Percentiles rank a stretch among this genome's conserved stretches.
phyloP scores from a whole-genome alignment of 2,113 vertebrate genomes.

The Macquaria ambigua region DNA sequence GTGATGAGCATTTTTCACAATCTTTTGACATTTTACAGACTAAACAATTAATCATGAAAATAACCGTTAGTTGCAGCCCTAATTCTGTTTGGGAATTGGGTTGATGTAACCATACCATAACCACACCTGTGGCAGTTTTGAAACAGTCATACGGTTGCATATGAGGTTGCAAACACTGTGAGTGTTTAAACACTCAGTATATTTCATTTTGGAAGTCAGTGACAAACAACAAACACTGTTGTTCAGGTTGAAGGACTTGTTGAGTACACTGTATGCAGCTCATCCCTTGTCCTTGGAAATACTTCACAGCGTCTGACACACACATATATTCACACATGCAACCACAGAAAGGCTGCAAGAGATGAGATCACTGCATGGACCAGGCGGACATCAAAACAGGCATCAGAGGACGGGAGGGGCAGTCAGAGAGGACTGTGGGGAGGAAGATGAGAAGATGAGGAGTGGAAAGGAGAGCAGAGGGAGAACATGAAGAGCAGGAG shows the following conservation, averaged over 20 bases:
- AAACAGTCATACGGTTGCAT: not conserved
- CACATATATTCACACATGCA: slow-evolving; percentile 8
- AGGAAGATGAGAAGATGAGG: slow-evolving; percentile 20
- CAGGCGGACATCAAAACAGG: slow-evolving; percentile 29
- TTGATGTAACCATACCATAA: not conserved
- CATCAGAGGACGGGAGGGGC: slow-evolving; percentile 8
- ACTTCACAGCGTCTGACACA: not conserved
- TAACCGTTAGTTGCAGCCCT: too few relatives aligned
- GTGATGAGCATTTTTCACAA: too few relatives aligned
- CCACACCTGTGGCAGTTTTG: not conserved
- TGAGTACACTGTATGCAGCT: not conserved
- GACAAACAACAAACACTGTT: not conserved
- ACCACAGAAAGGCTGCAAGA: slow-evolving; percentile 4
- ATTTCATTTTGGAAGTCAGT: not conserved
- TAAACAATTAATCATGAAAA: too few relatives aligned
- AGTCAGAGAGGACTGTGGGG: slow-evolving; percentile 34
- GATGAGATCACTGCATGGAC: slow-evolving; percentile 4
- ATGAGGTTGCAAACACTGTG: not conserved
- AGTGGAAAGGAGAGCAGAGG: slow-evolving; percentile 14
- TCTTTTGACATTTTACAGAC: too few relatives aligned
- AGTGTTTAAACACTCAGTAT: too few relatives aligned
- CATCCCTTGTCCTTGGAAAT: not conserved
- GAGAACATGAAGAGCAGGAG: slow-evolving; percentile 12
- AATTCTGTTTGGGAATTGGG: too few relatives aligned
- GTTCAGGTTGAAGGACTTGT: not conserved